phyloP scores from a whole-genome alignment of 2,888 invertebrate genomes.

The Lycia hirtaria region DNA sequence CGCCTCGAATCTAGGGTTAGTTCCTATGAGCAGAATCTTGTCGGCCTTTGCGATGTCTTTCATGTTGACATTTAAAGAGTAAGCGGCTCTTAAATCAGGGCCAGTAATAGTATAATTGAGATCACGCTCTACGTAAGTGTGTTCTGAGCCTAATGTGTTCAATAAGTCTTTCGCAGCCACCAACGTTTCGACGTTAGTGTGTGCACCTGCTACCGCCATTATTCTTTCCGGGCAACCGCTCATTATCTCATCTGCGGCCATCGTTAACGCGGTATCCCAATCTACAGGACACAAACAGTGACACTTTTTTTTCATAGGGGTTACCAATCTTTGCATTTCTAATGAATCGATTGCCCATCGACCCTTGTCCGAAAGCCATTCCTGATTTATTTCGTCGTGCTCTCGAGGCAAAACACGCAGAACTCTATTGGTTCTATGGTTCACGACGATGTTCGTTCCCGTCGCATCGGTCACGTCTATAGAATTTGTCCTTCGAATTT shows the following conservation, averaged over 20 bases:
- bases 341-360: conserved; percentile 98
- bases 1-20: conserved; percentile 98
- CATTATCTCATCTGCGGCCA: conserved; percentile 87
- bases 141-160: conserved; percentile 68
- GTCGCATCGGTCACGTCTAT: conserved; percentile 79
- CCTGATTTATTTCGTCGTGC: conserved; percentile 91
- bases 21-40: conserved; percentile 95
- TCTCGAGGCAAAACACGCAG: conserved; percentile 73
- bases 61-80: conserved; percentile 84
- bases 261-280: conserved; percentile 96
- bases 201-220: conserved; percentile 70
- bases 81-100: conserved; percentile 67
- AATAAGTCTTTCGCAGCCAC: conserved; percentile 73
- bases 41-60: conserved; percentile 92
- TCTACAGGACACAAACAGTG: conserved; percentile 92
- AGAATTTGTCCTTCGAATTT: conserved; percentile 90
- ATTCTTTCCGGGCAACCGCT: conserved; percentile 85
- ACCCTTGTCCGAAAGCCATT: conserved; percentile 99
- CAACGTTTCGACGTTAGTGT: conserved; percentile 72
- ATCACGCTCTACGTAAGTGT: conserved; percentile 65
- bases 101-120: conserved; percentile 51
- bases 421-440: conserved; percentile 67
- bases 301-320: conserved; percentile 93
- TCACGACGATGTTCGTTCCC: conserved; percentile 72
- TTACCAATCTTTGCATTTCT: conserved; percentile 96